Evolutionary conservation across 2,113 vertebrate genomes (phyloP).

Genomic region (Callospermophilus lateralis): DNA sequence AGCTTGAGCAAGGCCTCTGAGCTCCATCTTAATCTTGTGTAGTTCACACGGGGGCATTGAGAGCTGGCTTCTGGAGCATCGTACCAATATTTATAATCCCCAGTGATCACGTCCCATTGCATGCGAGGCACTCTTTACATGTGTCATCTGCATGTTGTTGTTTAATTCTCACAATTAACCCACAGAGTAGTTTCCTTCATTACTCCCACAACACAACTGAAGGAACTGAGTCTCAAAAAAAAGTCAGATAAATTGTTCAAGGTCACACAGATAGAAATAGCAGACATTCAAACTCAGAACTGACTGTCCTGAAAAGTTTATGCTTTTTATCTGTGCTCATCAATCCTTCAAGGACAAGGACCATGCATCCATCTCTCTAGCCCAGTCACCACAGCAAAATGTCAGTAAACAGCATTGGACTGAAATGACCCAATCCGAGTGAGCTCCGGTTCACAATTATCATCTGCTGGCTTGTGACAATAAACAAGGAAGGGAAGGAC

Average conservation of each 20-base stretch:
- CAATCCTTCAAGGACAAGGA: not conserved
- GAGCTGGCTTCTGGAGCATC: not conserved
- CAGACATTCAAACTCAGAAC: not conserved
- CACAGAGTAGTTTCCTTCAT: not conserved
- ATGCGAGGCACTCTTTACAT: not conserved
- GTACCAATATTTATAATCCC: not conserved
- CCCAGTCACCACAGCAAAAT: not conserved
- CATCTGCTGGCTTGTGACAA: not conserved
- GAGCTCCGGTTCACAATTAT: not conserved
- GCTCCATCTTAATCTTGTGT: not conserved
- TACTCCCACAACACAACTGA: not conserved
- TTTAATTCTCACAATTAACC: not conserved
- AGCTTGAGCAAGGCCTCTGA: not conserved
- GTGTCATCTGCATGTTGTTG: not conserved
- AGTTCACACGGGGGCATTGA: not conserved
- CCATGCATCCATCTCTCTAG: not conserved
- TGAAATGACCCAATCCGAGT: not conserved
- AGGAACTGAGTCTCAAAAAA: not conserved
- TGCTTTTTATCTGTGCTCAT: not conserved
- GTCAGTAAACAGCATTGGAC: not conserved
- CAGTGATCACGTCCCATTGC: not conserved
- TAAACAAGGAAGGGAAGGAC: not conserved
- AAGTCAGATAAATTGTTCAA: not conserved
- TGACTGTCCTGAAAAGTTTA: not conserved
- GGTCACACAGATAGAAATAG: not conserved